Base-by-base conservation (phyloP, 1,140 invertebrate species). In the Papilio dardanus region DNA sequence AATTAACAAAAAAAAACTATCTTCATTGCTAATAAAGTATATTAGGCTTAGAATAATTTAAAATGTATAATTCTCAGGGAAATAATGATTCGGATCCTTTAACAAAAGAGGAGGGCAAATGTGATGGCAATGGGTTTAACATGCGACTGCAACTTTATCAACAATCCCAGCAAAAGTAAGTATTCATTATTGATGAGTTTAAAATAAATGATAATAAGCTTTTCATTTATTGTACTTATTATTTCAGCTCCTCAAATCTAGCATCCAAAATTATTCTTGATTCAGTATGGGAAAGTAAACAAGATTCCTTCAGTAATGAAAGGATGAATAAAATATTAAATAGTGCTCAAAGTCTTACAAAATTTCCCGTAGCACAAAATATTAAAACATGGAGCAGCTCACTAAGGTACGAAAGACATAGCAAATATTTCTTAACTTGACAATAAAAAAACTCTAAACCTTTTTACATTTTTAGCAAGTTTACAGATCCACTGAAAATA, bases 191-290 rank as follows among this genome's bases (percentile, higher is more conserved):
- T 67, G 33, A 16, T 37, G 8, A 30, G 58, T 62, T 31, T 14
- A 31, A 8, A 14, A 30, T 62, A 0, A 62, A 62, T 5, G 10
- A 62, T 54, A 24, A 54, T 8, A 30, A 24, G 8, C 2, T 62
- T 58, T 33, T 74, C 33, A 74, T 80, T 73, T 35, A 0, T 28
- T 30, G 21, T 69, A 5, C 0, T n/a, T n/a, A n/a, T n/a, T 35
- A n/a, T 73, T 73, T 35, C 75, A 92, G 90, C 31, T 79, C 69
- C 19, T 85, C 88, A 2, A 92, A 91, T 76, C 67, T 81, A 67
- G 46, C 81, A 35, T 88, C 86, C 6, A 81, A 78, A 37, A 76
- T 82, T 10, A 58, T 91, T 30, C 76, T 90, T 0, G 79, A 86
- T n/a, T 79, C 87, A 75, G 73, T 82, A 12, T 87, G 85, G 83